Conservation (phyloP, 2,888 invertebrate species). For the Phymatocera aterrima region DNA sequence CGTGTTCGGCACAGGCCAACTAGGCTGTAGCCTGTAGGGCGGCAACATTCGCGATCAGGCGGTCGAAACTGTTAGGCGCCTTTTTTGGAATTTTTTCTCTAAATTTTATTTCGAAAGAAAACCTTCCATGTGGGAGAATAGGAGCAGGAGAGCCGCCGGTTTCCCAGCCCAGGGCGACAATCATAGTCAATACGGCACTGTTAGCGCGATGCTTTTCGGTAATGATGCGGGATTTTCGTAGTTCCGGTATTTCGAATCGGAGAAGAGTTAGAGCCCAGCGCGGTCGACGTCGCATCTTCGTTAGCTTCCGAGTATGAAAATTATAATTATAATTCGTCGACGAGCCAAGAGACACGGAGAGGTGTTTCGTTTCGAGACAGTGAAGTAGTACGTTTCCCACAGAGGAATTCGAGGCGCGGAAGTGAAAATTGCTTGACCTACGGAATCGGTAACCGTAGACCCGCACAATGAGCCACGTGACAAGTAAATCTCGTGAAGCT, state of each 20-base stretch:
- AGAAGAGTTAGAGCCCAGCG: neutral
- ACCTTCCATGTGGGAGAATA: no score
- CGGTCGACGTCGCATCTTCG: neutral
- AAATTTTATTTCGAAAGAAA: no score
- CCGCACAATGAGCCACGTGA: neutral
- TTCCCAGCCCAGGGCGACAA: no score
- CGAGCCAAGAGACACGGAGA: slow-evolving; percentile 30
- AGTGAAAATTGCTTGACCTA: slow-evolving; percentile 48
- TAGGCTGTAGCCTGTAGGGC: no score
- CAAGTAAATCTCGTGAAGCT: slow-evolving; percentile 18
- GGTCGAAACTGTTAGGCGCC: no score
- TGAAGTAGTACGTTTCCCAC: slow-evolving; percentile 37
- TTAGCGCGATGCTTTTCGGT: no score
- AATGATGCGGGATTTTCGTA: neutral
- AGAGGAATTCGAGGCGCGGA: slow-evolving; percentile 60
- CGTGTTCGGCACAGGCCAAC: no score
- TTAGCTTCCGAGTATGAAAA: slow-evolving; percentile 3
- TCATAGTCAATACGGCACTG: no score
- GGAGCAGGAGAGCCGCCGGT: no score
- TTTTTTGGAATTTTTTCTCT: no score
- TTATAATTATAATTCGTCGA: slow-evolving; percentile 36
- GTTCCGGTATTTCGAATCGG: neutral
- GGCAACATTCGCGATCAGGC: no score
- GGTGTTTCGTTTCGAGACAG: slow-evolving; percentile 33
- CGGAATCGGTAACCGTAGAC: slow-evolving; percentile 40